Base-by-base conservation (phyloP, 2,113 vertebrate species). In the Theristicus caerulescens region DNA sequence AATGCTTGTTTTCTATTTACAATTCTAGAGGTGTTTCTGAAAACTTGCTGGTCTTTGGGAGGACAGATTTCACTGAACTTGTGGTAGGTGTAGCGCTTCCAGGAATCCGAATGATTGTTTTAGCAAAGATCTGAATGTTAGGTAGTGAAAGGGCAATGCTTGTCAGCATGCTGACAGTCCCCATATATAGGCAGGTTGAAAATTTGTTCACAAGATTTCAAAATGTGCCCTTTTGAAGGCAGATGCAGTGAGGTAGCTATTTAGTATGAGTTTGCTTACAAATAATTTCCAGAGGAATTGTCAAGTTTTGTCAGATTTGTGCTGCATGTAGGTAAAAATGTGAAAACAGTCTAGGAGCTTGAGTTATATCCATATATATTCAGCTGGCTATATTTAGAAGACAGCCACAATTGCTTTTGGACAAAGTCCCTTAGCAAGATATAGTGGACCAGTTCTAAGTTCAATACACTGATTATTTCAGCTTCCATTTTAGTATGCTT, bases 271-370 rank as follows among this genome's bases (percentile, higher is more conserved):
- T 79, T 94, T 93, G 54, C 74, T 91, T 91, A 85, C 42, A 85
- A 49, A 65, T 64, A 83, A 92, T 86, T 96, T 72, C 46, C 67
- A 87, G 72, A 87, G 72, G 83, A 94, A 69, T 80, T 93, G 93
- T 83, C 62, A 69, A 90, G 59, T 90, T 24, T 83, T 95, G 87
- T 82, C 49, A 55, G 85, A 91, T 47, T 82, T 77, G 71, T 95
- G 86, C 84, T 95, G 87, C 89, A 77, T 91, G 89, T 91, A 59
- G 84, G 46, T 80, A 58, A 94, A 92, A 95, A 89, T 64, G 84
- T 95, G 78, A 85, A 96, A 94, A 91, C 0, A 70, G 29, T 77
- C 34, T 94, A 91, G 59, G 51, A 77, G 42, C 81, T 95, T 94
- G 51, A 82, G 34, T 73, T 93, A 42, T 66, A 73, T 77, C 54